Evolutionary conservation across 1,140 invertebrate species (phyloP).

Genomic region (Eufriesea mexicana): DNA sequence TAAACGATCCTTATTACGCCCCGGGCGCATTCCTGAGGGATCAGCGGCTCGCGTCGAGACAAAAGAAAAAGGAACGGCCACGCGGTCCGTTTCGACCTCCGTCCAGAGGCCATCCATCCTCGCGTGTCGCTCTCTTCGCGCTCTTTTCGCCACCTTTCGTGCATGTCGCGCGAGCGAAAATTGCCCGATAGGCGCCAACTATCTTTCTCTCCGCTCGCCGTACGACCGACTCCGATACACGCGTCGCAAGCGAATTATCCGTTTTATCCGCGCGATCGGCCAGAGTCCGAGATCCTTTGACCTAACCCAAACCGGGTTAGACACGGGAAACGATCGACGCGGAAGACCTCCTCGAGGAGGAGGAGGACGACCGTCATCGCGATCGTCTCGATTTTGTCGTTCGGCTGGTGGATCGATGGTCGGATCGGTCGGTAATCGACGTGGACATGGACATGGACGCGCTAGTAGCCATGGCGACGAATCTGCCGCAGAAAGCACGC

Average conservation of each 20-base stretch:
- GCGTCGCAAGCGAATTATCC: neutral
- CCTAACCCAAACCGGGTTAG: neutral
- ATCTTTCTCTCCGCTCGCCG: neutral
- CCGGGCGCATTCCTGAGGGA: slow-evolving; percentile 53
- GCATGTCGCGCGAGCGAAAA: neutral
- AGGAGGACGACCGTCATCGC: too few species aligned
- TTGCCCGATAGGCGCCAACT: neutral
- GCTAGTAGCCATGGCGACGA: slow-evolving; percentile 60
- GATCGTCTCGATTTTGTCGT: slow-evolving; percentile 41
- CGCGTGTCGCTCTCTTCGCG: too few species aligned
- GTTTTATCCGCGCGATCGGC: neutral
- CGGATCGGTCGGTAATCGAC: slow-evolving; percentile 54
- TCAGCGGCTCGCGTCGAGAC: slow-evolving; percentile 1
- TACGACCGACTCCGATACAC: neutral
- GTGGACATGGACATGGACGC: slow-evolving; percentile 43
- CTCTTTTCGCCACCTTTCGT: too few species aligned
- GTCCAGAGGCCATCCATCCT: too few species aligned
- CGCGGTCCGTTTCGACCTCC: neutral
- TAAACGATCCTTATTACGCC: slow-evolving; percentile 59
- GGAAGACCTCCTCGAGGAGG: too few species aligned
- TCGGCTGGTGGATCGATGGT: slow-evolving; percentile 28
- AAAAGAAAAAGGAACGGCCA: slow-evolving; percentile 4
- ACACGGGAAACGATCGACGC: neutral
- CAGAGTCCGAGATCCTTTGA: neutral
- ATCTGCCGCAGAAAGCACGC: slow-evolving; percentile 57